A percentile compares a stretch with the other conserved stretches of the same genome.
These are phyloP conservation scores for Melanocharis versteri DNA, from an alignment of 2,113 vertebrate species.

Conservation along the genomic window DNA sequence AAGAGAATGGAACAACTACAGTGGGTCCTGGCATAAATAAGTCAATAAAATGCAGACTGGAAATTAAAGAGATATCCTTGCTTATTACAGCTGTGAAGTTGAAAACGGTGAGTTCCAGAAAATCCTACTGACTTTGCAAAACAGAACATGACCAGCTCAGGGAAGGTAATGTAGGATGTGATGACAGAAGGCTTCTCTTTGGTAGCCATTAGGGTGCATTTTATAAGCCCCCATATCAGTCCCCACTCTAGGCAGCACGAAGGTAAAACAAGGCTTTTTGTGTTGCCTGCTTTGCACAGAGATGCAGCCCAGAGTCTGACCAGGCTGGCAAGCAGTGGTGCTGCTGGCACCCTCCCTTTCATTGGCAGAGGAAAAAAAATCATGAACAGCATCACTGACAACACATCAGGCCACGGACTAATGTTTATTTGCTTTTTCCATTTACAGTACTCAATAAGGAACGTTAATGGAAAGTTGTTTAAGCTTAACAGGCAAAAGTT, in stretches of 20 bases:
- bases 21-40: neutral
- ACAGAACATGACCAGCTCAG: neutral
- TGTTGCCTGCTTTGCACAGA: neutral
- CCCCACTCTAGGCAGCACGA: neutral
- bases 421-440: conserved; percentile 63
- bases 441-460: conserved; percentile 43
- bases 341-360: neutral
- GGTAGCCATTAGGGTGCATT: neutral
- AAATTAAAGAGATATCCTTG: neutral
- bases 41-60: neutral
- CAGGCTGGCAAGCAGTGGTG: neutral
- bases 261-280: neutral
- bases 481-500: conserved; percentile 20
- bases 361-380: neutral
- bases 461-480: conserved; percentile 65
- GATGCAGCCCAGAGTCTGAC: neutral
- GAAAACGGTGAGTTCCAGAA: neutral
- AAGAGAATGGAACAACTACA: neutral
- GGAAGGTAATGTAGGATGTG: neutral
- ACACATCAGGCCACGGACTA: neutral
- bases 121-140: neutral
- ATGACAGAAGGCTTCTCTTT: neutral
- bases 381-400: neutral
- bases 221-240: neutral
- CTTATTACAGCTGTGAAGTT: neutral